Percentiles rank a stretch among this genome's conserved stretches.
phyloP scores from a whole-genome alignment of 2,113 vertebrate species.

The Cavia porcellus region DNA sequence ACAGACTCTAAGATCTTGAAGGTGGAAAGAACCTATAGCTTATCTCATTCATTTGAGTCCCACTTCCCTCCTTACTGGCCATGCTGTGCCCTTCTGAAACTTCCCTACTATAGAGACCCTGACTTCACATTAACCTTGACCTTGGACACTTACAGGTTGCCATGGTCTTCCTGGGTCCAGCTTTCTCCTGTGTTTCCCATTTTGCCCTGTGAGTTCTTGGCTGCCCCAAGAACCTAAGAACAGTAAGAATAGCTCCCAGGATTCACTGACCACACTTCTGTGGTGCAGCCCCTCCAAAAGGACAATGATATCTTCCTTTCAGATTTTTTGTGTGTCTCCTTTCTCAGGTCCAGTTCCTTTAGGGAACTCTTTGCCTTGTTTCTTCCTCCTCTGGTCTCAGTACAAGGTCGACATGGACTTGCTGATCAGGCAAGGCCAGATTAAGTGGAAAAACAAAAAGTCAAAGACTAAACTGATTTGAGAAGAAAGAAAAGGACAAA shows the following conservation, averaged over 20 bases:
- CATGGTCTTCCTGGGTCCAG: neutral
- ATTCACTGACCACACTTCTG: neutral
- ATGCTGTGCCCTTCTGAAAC: neutral
- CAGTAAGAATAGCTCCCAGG: neutral
- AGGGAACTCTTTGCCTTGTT: neutral
- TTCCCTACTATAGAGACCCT: neutral
- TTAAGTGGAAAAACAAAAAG: neutral
- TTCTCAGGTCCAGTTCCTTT: neutral
- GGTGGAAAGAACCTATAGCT: neutral
- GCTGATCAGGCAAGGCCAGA: neutral
- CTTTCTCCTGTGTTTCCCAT: neutral
- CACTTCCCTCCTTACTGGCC: neutral
- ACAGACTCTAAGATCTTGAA: neutral
- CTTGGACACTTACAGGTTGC: neutral
- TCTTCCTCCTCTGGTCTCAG: neutral
- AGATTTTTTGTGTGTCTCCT: neutral
- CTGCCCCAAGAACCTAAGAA: neutral
- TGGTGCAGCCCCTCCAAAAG: neutral
- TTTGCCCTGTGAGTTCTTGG: neutral
- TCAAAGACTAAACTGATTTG: neutral
- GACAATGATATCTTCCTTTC: neutral
- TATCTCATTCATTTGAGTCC: neutral
- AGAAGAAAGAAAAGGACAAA: neutral
- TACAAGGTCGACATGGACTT: neutral
- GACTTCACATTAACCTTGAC: neutral